Base-by-base conservation (phyloP, 2,113 vertebrate genomes). In the Puntigrus tetrazona region DNA sequence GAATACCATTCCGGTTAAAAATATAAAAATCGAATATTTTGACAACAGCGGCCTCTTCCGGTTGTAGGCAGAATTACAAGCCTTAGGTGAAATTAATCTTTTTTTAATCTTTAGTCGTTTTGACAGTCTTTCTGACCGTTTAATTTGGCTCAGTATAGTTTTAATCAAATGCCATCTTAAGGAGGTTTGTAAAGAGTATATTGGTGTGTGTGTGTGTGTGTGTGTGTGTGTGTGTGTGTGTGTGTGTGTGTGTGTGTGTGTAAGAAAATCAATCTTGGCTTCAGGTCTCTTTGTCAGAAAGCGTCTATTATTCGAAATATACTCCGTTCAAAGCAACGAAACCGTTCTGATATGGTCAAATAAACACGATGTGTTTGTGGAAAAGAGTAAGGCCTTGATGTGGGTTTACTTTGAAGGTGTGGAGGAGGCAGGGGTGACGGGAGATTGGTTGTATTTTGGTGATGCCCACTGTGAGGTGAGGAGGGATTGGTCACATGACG, bases 371-470 rank as follows among this genome's bases (percentile, higher is more conserved):
- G 52, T n/a, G 8, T 57, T 57, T 57, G 52, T 57, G 52, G 67
- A 85, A 85, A 57, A 72, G 50, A 13, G 52, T 79, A 8, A 55
- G 50, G 14, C 31, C 70, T 52, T 84, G 57, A 65, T 69, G 43
- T 69, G 6, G 45, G 74, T 85, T 85, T 85, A 65, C 84, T 85
- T 81, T 81, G 27, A 52, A 81, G 78, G 67, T 75, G 84, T 85
- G 84, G 78, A 74, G 78, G 41, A 59, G 76, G 2, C 59, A 36
- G 61, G 45, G 25, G 47, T 67, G 61, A 27, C 36, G 22, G 34
- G 73, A 43, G 47, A 86, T 61, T 59, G 61, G 80, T 57, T 77
- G 79, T 79, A 22, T 72, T 78, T 79, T 63, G 25, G 27, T 18
- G 72, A 77, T 65, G 72, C 25, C 41, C 45, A 81, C 73, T 67